Conservation (phyloP, 2,888 invertebrate genomes). For the Cremastinae sp. region DNA sequence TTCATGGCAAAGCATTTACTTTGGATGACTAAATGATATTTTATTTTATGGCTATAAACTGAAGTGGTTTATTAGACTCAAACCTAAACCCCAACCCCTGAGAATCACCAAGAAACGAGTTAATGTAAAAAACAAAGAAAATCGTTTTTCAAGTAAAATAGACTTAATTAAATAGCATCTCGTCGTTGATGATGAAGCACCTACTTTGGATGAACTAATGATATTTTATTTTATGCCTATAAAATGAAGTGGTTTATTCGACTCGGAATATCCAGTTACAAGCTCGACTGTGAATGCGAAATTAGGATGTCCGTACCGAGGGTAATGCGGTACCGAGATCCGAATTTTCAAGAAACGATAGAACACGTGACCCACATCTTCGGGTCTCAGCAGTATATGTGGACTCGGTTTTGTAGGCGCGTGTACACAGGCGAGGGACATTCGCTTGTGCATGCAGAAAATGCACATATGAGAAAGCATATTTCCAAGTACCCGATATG, state of each 20-base stretch:
- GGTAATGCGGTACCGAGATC: constrained; percentile 29
- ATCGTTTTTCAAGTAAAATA: too few species aligned
- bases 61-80: too few species aligned
- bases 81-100: too few species aligned
- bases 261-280: background rate
- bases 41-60: too few species aligned
- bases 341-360: constrained; percentile 47
- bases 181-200: too few species aligned
- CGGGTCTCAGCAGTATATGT: constrained; percentile 44
- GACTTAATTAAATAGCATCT: too few species aligned
- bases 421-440: constrained; percentile 19
- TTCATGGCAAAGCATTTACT: too few species aligned
- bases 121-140: too few species aligned
- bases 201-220: too few species aligned
- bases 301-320: constrained; percentile 38
- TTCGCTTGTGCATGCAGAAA: constrained; percentile 27
- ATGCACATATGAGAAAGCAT: constrained; percentile 32
- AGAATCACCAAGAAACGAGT: too few species aligned
- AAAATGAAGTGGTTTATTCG: background rate
- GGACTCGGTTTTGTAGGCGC: constrained; percentile 32
- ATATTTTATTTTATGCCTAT: too few species aligned
- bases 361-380: constrained; percentile 63
- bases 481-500: constrained; percentile 18
- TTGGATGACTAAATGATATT: too few species aligned
- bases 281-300: constrained; percentile 1